Conservation (phyloP, 2,888 invertebrate species). For the Helleia helle region DNA sequence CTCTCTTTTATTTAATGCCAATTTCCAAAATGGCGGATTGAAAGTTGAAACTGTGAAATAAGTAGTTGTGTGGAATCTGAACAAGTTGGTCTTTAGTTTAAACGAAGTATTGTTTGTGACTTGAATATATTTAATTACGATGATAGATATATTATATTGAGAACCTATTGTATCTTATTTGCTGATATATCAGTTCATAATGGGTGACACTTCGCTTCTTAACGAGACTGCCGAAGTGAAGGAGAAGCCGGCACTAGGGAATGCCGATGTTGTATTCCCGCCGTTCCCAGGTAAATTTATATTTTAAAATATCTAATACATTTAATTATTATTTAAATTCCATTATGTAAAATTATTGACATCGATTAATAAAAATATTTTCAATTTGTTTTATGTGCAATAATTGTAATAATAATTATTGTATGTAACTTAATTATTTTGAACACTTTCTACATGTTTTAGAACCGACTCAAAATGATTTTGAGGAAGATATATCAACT, state of each 20-base stretch:
- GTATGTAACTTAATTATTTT: neutral
- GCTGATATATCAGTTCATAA: conserved; percentile 24
- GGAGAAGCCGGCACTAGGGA: conserved; percentile 51
- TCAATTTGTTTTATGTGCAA: neutral
- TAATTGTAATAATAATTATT: too few species aligned
- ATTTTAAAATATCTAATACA: neutral
- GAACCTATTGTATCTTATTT: neutral
- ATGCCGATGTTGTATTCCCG: conserved; percentile 50
- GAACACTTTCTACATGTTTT: conserved; percentile 19
- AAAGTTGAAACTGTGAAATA: conserved; percentile 21
- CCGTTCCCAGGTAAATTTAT: conserved; percentile 48
- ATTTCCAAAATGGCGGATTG: conserved; percentile 49
- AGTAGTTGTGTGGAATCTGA: neutral
- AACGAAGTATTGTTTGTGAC: neutral
- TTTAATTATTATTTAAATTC: conserved; percentile 1
- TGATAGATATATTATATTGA: neutral
- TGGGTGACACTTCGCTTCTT: conserved; percentile 48
- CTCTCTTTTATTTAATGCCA: too few species aligned
- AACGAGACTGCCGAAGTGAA: conserved; percentile 35
- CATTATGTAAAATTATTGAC: neutral
- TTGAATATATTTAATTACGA: neutral
- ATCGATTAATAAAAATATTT: neutral
- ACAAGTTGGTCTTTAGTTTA: neutral
- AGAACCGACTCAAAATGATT: conserved; percentile 60
- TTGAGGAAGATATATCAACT: conserved; percentile 67